Base-by-base conservation (phyloP, 1,140 invertebrate genomes). In the Drosophila tropicalis region DNA sequence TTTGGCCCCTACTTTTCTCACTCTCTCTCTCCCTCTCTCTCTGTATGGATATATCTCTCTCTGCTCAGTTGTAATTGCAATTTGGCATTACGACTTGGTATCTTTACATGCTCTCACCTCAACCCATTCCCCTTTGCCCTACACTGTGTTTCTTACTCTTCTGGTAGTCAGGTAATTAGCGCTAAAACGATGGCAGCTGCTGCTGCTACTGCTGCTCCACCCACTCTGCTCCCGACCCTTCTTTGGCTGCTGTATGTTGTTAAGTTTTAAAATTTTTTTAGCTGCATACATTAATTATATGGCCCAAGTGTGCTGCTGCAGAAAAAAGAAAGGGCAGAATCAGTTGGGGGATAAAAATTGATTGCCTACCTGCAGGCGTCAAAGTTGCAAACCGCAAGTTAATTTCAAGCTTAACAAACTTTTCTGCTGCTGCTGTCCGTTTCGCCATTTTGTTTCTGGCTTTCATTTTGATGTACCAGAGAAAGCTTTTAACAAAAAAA, bases 391-490 rank as follows among this genome's bases (percentile, higher is more conserved):
- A 77, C 84, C 84, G 74, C 84, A 89, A 89, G 84, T 89, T 89
- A 89, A 89, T 89, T 89, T 89, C 79, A 84, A 87, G 84, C 84
- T 89, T 89, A 89, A 89, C 80, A 87, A 83, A 89, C 72, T 80
- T 75, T 69, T 73, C 44, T 34, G 19, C 15, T 19, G 55, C 44
- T 34, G 19, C 15, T 19, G 61, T 77, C 58, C 62, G 60, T 25
- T 60, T 54, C 55, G 44, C 44, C 44, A 51, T 51, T 51, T 51
- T 51, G 44, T 51, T 25, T 62, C 67, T 73, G 72, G 67, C 72
- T 79, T 67, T 79, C 83, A 71, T 76, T 72, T 71, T 80, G 79
- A 87, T 78, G 81, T 90, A 84, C 80, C 84, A 79, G 77, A 81
- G 71, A 89, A 89, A 81, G 84, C 84, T 89, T 89, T 89, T 89